phyloP scores from a whole-genome alignment of 2,888 invertebrate species.

The Erynnis tages region DNA sequence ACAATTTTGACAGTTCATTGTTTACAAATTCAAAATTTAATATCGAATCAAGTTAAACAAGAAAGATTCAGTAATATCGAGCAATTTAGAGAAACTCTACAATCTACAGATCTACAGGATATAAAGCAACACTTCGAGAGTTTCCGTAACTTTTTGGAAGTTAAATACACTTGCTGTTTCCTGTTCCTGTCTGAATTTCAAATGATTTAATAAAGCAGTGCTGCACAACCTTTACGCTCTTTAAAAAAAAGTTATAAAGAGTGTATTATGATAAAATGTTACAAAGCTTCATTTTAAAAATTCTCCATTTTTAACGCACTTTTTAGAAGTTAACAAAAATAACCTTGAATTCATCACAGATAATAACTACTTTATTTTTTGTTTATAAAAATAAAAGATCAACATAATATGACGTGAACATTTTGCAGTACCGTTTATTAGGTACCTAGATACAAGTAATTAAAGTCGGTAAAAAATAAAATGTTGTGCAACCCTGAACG shows the following conservation, averaged over 20 bases:
- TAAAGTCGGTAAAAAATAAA: not conserved
- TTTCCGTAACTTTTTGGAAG: constrained; percentile 28
- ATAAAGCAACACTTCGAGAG: constrained; percentile 28
- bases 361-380: too few species aligned
- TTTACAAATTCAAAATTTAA: not conserved
- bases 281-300: too few species aligned
- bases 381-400: too few species aligned
- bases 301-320: too few species aligned
- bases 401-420: too few species aligned
- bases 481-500: constrained; percentile 6
- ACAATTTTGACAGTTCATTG: constrained; percentile 12
- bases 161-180: constrained; percentile 29
- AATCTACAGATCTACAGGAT: constrained; percentile 13
- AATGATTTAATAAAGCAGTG: constrained; percentile 20
- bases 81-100: too few species aligned
- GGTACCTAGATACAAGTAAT: too few species aligned
- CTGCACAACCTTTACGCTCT: constrained; percentile 7
- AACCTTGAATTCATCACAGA: too few species aligned
- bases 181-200: constrained; percentile 19
- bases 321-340: too few species aligned
- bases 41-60: not conserved
- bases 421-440: too few species aligned
- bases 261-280: too few species aligned
- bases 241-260: not conserved
- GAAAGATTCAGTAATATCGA: constrained; percentile 7